Base-by-base conservation (phyloP, 2,888 invertebrate genomes). In the Shargacucullia verbasci region DNA sequence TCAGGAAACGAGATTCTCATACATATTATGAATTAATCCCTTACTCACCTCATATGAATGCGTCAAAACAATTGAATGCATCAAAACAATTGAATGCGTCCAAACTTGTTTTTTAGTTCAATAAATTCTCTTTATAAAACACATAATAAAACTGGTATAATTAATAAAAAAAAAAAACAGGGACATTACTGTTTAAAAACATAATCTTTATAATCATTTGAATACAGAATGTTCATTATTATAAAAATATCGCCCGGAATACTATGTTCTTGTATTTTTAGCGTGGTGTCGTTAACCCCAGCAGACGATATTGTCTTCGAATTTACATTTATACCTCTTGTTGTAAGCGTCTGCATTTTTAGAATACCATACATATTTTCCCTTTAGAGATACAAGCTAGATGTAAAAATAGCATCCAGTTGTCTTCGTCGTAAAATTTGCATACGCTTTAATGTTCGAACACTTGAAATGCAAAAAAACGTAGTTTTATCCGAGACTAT, bases 261-360 rank as follows among this genome's bases (percentile, higher is more conserved):
- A 59, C 64, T 66, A 62, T 59, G 44, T 56, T 34, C 59, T 41
- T 39, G 53, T 75, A 77, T 77, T 77, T 75, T 70, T 75, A 70
- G 70, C 41, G 33, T 0, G 11, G 57, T 48, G 75, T 73, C 75
- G 41, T 66, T 73, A 70, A 65, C 74, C 75, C 46, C 45, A 46
- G 20, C 47, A 46, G 44, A 55, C 53, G 59, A 63, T 55, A 46
- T 44, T 62, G 60, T 65, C 64, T 66, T 47, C 8, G 35, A 55
- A 55, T 73, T 74, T 58, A 67, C 65, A 75, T 70, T 59, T 54
- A 50, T 52, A 59, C 34, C 58, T 60, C 50, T 62, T 52, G 14
- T 65, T 48, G 14, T 5, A 35, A 55, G 12, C 43, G 73, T 76
- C 76, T 72, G 68, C 59, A 56, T 62, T 60, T 40, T 60, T 33